Evolutionary conservation across 1,140 invertebrate species (phyloP).

Genomic region (Penaeus japonicus): DNA sequence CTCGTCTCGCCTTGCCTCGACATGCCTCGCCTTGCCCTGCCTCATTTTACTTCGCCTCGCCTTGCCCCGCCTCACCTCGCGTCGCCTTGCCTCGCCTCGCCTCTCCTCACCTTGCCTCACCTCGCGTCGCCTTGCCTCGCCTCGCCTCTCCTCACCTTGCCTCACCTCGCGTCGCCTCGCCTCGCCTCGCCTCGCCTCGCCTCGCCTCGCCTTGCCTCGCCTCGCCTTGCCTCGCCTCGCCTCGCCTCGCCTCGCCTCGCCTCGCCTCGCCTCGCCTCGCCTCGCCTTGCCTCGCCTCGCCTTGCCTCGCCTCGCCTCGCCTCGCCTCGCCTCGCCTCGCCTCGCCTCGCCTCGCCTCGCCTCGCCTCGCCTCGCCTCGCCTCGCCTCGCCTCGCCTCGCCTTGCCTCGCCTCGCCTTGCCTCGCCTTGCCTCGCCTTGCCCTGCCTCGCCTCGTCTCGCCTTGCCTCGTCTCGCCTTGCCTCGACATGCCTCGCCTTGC

Average conservation of each 20-base stretch:
- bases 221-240: slow-evolving; percentile 14
- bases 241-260: background rate
- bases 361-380: background rate
- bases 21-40: background rate
- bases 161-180: background rate
- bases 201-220: slow-evolving; percentile 18
- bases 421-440: background rate
- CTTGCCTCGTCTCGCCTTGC: background rate
- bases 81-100: background rate
- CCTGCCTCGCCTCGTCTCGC: background rate
- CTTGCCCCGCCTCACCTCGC: background rate
- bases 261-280: background rate
- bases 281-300: slow-evolving; percentile 60
- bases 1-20: background rate
- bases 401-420: background rate
- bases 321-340: background rate
- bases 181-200: slow-evolving; percentile 1
- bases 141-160: background rate
- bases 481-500: background rate
- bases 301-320: background rate
- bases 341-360: background rate
- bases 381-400: background rate
- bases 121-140: background rate
- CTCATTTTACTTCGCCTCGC: background rate
- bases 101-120: background rate